Evolutionary conservation across 2,888 invertebrate genomes (phyloP).

Genomic region (Perizoma affinitatum): DNA sequence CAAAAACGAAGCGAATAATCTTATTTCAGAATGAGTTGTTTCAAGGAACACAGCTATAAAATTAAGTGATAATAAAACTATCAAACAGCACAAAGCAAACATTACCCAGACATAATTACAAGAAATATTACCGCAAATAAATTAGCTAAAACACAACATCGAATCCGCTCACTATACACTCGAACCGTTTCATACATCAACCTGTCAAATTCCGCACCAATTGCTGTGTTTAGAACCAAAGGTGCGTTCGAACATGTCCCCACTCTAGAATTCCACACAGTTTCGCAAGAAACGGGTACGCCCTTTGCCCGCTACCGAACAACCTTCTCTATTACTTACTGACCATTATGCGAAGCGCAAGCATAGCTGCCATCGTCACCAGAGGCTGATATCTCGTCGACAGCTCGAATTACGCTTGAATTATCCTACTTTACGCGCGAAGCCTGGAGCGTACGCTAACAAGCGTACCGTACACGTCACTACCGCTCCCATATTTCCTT

Average conservation of each 20-base stretch:
- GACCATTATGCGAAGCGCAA: constrained; percentile 63
- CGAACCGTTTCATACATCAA: constrained; percentile 72
- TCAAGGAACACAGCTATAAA: constrained; percentile 25
- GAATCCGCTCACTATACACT: constrained; percentile 31
- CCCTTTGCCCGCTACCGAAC: constrained; percentile 74
- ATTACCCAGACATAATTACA: constrained; percentile 48
- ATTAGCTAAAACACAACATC: constrained; percentile 30
- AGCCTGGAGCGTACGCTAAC: constrained; percentile 67
- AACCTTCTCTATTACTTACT: constrained; percentile 77
- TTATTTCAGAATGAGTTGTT: constrained; percentile 16
- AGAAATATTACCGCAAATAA: constrained; percentile 42
- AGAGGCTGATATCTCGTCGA: constrained; percentile 73
- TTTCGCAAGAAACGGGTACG: constrained; percentile 74
- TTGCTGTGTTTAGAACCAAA: constrained; percentile 68
- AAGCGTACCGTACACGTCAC: constrained; percentile 64
- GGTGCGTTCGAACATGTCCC: constrained; percentile 68
- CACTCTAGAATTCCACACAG: constrained; percentile 66
- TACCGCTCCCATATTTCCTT: constrained; percentile 67
- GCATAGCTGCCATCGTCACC: constrained; percentile 67
- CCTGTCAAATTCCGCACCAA: constrained; percentile 76
- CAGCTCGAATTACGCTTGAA: constrained; percentile 72
- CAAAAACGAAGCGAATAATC: constrained; percentile 12
- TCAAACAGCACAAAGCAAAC: constrained; percentile 39
- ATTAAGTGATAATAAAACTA: constrained; percentile 40
- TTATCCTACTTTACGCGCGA: constrained; percentile 70